Evolutionary conservation across 37 sponge, comb jelly and placozoan genomes (phyloP), one percentile per base, ranked within the genome.

Genomic region (Ianthella basta): DNA sequence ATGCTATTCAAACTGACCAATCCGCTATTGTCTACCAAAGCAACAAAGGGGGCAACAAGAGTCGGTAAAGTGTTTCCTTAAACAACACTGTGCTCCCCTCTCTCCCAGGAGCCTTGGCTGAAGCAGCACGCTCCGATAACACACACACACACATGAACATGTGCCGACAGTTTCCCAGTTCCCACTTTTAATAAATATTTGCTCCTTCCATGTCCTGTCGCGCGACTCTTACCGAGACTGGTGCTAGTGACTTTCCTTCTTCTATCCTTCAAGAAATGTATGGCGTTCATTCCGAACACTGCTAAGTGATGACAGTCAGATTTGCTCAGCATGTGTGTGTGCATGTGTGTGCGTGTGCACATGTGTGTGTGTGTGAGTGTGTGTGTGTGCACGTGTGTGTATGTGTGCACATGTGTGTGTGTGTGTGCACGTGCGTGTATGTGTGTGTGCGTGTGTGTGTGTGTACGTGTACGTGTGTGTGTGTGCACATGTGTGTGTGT

Each of bases 401-500:
- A 8, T 44, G 50, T 44, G 50, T 44, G 50, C 8, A 8, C 8
- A 8, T 44, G 50, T 44, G 50, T 44, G 50, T 44, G 50, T 44
- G 50, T 44, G 50, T 44, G 29, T 63, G 29, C 8, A 5, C 5
- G 25, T 30, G 65, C 8, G 65, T 29, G 29, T 30, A 10, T 63
- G 8, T 6, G 65, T 13, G 25, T 30, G 29, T 30, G 65, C 8
- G 25, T 63, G 27, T 32, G n/a, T 24, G 23, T 35, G 54, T 55
- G 57, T 38, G 82, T 60, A 61, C 15, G 57, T 81, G 38, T 81
- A 61, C 56, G 33, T 81, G 82, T 60, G 60, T 81, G 82, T 81
- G 60, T 33, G 82, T 81, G 60, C 56, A 61, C 13, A 6, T 57
- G 82, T 57, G 60, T 81, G 60, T 81, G 61, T 57, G 60, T 57